Base-by-base conservation (phyloP, 2,113 vertebrate species). In the Actenoides hombroni region DNA sequence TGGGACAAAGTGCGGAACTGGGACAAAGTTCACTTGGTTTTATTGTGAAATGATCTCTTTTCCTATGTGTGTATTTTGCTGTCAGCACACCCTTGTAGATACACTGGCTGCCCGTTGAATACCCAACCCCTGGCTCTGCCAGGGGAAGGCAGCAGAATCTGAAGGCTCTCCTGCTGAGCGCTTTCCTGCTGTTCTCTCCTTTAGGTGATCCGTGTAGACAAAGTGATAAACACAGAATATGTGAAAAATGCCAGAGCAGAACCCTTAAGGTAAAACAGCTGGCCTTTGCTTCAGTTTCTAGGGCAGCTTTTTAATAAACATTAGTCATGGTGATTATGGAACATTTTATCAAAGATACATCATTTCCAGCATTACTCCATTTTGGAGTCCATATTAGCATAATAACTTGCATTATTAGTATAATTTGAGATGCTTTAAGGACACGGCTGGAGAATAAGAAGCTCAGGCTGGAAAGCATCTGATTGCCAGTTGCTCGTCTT, bases 261-360 rank as follows among this genome's bases (percentile, higher is more conserved):
- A 63, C 59, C 81, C 93, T 97, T 65, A 81, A 95, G 93, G 81
- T 96, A 95, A 94, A 84, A 25, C 83, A 95, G 65, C 90, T 96
- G 95, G 83, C 69, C 90, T 90, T 91, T 95, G 20, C 73, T 91
- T 97, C 87, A 86, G 71, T 94, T 90, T 94, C 92, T 97, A 95
- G 95, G 95, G 88, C 94, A 96, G 83, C 78, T 68, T 92, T 91
- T 92, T 90, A 97, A 93, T 90, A 96, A 96, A 92, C 95, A 86
- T 97, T 96, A 97, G 94, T 94, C 90, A 94, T 80, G 49, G 85
- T 94, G 93, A 95, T 97, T 96, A 83, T 92, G 83, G 90, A 94
- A 75, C 73, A 56, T 59, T 92, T 95, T 97, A 96, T 97, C 95
- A 91, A 95, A 93, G 88, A 96, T 86, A 76, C 87, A 96, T 97